Conservation (phyloP, 2,888 invertebrate species). For the Leptinotarsa rubiginosa region DNA sequence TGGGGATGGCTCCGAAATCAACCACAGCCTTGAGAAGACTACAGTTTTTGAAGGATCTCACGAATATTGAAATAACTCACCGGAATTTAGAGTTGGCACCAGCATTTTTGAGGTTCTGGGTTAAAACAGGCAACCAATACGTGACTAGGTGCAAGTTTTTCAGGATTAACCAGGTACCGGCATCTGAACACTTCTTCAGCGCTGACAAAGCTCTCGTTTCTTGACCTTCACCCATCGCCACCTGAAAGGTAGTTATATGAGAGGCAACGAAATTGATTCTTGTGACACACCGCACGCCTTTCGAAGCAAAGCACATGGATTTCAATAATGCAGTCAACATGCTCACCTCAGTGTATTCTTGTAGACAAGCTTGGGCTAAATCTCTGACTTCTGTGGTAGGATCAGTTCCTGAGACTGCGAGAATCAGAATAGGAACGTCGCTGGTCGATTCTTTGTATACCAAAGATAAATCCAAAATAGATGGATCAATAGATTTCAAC, state of each 20-base stretch:
- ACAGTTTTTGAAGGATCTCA: background rate
- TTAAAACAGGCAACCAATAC: slow-evolving; percentile 76
- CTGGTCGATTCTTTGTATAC: slow-evolving; percentile 70
- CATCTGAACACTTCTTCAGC: slow-evolving; percentile 71
- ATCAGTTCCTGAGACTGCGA: slow-evolving; percentile 91
- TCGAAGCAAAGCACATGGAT: background rate
- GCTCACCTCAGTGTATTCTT: slow-evolving; percentile 30
- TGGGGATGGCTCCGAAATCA: slow-evolving; percentile 85
- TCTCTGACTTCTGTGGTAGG: slow-evolving; percentile 85
- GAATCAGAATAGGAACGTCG: slow-evolving; percentile 82
- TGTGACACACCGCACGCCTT: background rate
- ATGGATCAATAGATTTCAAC: slow-evolving; percentile 58
- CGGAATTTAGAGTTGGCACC: slow-evolving; percentile 70
- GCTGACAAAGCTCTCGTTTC: slow-evolving; percentile 73
- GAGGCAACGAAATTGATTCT: background rate
- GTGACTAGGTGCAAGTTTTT: slow-evolving; percentile 86
- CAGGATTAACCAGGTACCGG: slow-evolving; percentile 82
- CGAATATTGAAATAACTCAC: slow-evolving; percentile 39
- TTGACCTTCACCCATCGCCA: slow-evolving; percentile 86
- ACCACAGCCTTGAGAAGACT: slow-evolving; percentile 74
- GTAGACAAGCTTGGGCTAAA: slow-evolving; percentile 68
- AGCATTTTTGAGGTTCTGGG: slow-evolving; percentile 72
- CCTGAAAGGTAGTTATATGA: slow-evolving; percentile 62
- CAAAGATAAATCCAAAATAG: slow-evolving; percentile 63
- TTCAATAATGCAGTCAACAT: background rate